Conservation (phyloP, 2,888 invertebrate genomes). For the Sclerodermus sp. region DNA sequence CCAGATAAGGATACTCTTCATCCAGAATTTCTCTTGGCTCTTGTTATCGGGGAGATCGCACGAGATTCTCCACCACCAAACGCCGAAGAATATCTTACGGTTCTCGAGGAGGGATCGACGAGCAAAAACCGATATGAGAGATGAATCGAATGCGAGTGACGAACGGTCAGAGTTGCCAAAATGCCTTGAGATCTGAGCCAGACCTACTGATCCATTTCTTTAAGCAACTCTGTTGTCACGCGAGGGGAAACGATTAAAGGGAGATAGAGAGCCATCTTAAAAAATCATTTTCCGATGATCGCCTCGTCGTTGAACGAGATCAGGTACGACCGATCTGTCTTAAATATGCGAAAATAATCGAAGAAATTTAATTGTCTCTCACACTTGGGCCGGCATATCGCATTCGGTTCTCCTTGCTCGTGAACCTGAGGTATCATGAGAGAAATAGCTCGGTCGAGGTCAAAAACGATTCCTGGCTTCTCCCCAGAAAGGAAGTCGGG, state of each 20-base stretch:
- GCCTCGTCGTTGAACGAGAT: neutral
- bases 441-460: constrained; percentile 30
- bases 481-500: constrained; percentile 38
- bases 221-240: neutral
- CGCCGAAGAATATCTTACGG: too few species aligned
- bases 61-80: too few species aligned
- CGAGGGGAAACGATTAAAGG: too few species aligned
- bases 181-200: constrained; percentile 31
- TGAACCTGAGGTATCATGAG: constrained; percentile 26
- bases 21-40: too few species aligned
- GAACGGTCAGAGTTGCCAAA: constrained; percentile 1
- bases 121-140: too few species aligned
- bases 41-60: too few species aligned
- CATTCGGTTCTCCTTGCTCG: constrained; percentile 11
- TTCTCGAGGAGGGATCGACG: too few species aligned
- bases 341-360: neutral
- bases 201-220: constrained; percentile 28
- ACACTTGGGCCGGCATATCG: neutral
- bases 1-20: too few species aligned
- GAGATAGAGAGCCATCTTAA: too few species aligned
- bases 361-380: neutral
- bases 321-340: neutral
- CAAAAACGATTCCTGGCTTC: constrained; percentile 40
- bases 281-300: too few species aligned
- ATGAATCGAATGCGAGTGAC: too few species aligned